Conservation (phyloP, 2,888 invertebrate species). For the Pyrrhia umbra region DNA sequence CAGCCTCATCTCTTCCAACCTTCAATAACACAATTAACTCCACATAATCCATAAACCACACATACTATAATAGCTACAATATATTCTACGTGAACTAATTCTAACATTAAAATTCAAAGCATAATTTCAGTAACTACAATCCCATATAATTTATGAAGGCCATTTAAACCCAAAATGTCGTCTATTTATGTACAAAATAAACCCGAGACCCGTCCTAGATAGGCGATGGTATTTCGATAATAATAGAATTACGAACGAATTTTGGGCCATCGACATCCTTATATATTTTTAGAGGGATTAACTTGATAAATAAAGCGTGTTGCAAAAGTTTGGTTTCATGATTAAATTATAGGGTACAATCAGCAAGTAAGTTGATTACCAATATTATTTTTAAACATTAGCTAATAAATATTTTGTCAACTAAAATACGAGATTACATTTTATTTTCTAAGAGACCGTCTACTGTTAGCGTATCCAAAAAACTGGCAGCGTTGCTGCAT, state of each 20-base stretch:
- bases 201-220: constrained; percentile 27
- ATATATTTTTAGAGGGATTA: constrained; percentile 26
- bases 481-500: too few relatives aligned
- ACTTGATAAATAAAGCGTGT: constrained; percentile 20
- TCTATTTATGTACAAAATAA: constrained; percentile 50
- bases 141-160: constrained; percentile 53
- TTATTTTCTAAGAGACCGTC: too few relatives aligned
- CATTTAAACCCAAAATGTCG: constrained; percentile 44
- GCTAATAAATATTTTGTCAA: too few relatives aligned
- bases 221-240: constrained; percentile 40
- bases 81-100: constrained; percentile 24
- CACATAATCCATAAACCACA: constrained; percentile 3
- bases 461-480: too few relatives aligned
- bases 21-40: background rate
- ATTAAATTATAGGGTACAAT: constrained; percentile 4
- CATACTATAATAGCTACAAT: constrained; percentile 14
- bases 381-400: too few relatives aligned
- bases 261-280: constrained; percentile 27
- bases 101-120: constrained; percentile 49
- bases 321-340: constrained; percentile 1
- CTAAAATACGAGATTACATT: too few relatives aligned
- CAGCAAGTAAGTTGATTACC: background rate
- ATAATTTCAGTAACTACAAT: constrained; percentile 43
- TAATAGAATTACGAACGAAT: constrained; percentile 33
- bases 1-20: background rate